These are phyloP conservation scores for Spilosoma lubricipeda DNA, from an alignment of 2,888 invertebrate species.

Conservation along the genomic window DNA sequence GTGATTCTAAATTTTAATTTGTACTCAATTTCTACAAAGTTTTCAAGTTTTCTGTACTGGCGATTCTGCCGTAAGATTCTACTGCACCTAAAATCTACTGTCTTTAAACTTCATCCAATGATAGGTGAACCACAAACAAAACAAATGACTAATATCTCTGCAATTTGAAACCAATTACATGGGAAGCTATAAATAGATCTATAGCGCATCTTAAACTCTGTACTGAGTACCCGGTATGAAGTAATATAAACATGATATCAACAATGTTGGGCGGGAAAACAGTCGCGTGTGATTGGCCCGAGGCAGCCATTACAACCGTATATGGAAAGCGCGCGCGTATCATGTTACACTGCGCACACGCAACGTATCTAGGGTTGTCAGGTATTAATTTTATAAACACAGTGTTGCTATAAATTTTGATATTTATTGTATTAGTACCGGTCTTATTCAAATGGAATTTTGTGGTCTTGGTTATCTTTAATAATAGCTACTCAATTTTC, in stretches of 20 bases:
- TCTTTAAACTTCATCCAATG: background rate
- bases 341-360: conserved; percentile 67
- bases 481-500: background rate
- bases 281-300: conserved; percentile 68
- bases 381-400: background rate
- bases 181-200: conserved; percentile 17
- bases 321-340: conserved; percentile 76
- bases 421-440: background rate
- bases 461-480: background rate
- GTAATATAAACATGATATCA: conserved; percentile 23
- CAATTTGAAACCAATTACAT: conserved; percentile 9
- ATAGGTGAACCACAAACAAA: background rate
- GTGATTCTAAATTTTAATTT: too few relatives aligned
- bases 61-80: background rate
- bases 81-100: background rate
- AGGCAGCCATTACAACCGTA: conserved; percentile 69
- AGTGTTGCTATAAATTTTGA: background rate
- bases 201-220: conserved; percentile 5
- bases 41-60: too few relatives aligned
- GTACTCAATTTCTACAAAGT: background rate
- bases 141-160: background rate
- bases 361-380: conserved; percentile 37
- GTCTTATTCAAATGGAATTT: background rate
- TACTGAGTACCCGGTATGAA: conserved; percentile 7
- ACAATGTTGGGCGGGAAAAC: conserved; percentile 67